Evolutionary conservation across 2,797 vertebrate genomes (phyloP).

Genomic region (Heterohyrax brucei): DNA sequence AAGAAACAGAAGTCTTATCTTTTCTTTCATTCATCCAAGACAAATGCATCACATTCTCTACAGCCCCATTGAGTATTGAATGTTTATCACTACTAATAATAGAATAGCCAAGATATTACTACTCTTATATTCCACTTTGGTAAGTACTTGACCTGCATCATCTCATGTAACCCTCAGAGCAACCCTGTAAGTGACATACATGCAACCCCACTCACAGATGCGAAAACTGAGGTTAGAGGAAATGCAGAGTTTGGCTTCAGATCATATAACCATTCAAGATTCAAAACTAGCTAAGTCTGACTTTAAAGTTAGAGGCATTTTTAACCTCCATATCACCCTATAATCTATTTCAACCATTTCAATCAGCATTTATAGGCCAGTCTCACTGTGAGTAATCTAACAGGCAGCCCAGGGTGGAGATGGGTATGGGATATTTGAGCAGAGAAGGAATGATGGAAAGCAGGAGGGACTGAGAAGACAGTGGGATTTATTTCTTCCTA

Average conservation of each 20-base stretch:
- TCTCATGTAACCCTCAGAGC: not conserved
- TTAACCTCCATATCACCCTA: not conserved
- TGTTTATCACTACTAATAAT: not conserved
- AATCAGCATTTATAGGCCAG: not conserved
- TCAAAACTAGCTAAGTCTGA: not conserved
- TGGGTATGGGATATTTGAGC: not conserved
- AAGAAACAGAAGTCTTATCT: not conserved
- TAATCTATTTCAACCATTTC: not conserved
- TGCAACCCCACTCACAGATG: not conserved
- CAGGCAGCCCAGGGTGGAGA: not conserved
- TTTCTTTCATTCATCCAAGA: not conserved
- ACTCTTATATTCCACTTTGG: not conserved
- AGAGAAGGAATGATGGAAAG: not conserved
- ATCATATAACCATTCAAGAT: not conserved
- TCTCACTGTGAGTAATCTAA: not conserved
- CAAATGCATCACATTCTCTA: not conserved
- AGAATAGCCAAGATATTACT: not conserved
- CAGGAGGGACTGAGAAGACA: not conserved
- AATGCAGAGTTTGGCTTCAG: not conserved
- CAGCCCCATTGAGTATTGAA: not conserved
- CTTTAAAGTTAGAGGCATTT: not conserved
- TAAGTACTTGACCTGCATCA: not conserved
- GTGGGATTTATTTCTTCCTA: not conserved
- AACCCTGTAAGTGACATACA: not conserved
- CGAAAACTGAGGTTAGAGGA: not conserved